Conservation (phyloP, 2,888 invertebrate species). For the Erpobdella octoculata region DNA sequence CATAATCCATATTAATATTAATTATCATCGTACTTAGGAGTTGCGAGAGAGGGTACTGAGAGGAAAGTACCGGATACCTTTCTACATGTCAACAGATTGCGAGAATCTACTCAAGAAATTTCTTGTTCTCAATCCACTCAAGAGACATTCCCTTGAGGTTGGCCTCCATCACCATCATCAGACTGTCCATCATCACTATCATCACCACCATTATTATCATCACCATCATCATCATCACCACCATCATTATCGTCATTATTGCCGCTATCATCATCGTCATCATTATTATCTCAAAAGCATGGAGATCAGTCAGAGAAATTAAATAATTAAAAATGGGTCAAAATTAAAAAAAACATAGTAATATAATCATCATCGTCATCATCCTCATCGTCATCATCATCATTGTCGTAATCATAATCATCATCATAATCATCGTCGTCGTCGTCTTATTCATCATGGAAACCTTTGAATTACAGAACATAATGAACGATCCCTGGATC, state of each 20-base stretch:
- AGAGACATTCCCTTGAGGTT: neutral
- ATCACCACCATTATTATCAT: neutral
- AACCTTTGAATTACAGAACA: neutral
- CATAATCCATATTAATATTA: neutral
- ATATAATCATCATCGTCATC: no score
- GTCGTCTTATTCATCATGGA: neutral
- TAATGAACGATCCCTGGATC: neutral
- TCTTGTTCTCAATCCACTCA: neutral
- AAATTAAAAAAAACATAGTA: neutral
- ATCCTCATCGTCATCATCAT: neutral
- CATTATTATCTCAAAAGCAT: neutral
- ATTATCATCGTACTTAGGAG: no score
- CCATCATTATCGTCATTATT: neutral
- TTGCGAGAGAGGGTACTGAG: conserved; percentile 89
- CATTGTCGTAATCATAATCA: neutral
- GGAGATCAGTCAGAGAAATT: neutral
- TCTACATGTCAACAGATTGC: conserved; percentile 99
- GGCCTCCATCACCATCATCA: conserved; percentile 71
- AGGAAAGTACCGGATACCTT: conserved; percentile 99
- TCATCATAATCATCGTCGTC: neutral
- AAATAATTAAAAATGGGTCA: neutral
- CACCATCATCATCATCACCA: conserved; percentile 51
- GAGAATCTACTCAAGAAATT: conserved; percentile 99
- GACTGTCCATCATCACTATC: conserved; percentile 63
- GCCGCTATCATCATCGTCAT: neutral